phyloP scores from a whole-genome alignment of 1,140 invertebrate genomes.

The Trypoxylus dichotomus region DNA sequence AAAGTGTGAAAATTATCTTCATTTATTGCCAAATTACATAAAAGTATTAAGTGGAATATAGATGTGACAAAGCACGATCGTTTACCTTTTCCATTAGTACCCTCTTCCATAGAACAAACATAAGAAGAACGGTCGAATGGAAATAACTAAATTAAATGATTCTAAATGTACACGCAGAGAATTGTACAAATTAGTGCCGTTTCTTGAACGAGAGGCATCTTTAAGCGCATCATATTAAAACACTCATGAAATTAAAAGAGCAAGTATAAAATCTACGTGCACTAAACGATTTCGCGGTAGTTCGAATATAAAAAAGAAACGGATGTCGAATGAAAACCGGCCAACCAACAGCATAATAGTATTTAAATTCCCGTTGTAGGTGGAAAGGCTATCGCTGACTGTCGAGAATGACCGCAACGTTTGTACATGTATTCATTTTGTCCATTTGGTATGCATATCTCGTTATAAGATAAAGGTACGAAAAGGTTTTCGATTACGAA shows the following conservation, averaged over 20 bases:
- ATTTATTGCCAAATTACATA: no score
- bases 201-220: not conserved
- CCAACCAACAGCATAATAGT: not conserved
- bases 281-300: not conserved
- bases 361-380: conserved; percentile 21
- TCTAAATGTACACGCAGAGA: not conserved
- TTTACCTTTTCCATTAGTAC: not conserved
- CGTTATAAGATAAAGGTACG: conserved; percentile 19
- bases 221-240: not conserved
- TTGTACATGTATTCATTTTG: not conserved
- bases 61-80: not conserved
- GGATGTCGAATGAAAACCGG: not conserved
- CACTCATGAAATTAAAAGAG: not conserved
- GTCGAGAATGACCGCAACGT: not conserved
- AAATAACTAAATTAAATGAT: not conserved
- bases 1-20: no score
- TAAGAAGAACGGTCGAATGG: not conserved
- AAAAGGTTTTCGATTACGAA: conserved; percentile 23
- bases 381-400: not conserved
- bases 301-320: not conserved
- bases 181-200: not conserved
- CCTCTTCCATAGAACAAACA: not conserved
- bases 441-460: conserved; percentile 6
- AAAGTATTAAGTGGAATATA: no score
- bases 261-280: not conserved